Evolutionary conservation across 2,113 vertebrate genomes (phyloP).

Genomic region (Tragelaphus buxtoni): DNA sequence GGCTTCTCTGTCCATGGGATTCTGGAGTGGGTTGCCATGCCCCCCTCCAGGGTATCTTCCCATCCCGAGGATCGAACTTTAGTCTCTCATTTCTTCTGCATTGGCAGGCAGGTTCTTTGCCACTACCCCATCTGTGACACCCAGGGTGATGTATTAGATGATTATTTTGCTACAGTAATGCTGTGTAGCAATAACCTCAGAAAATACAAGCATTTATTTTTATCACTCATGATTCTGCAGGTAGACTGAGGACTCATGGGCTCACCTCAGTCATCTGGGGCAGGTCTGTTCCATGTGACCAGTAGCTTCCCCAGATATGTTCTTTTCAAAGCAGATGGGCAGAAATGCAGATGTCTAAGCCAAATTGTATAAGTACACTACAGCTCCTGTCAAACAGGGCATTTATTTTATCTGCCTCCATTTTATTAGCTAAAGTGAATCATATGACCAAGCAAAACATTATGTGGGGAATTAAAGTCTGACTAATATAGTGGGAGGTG

Average conservation of each 20-base stretch:
- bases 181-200: neutral
- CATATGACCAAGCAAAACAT: neutral
- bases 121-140: neutral
- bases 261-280: neutral
- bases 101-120: neutral
- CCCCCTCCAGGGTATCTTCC: neutral
- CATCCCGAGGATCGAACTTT: neutral
- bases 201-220: neutral
- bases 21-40: neutral
- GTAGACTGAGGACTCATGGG: neutral
- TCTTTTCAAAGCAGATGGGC: neutral
- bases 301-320: neutral
- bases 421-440: neutral
- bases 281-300: neutral
- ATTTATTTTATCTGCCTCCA: neutral
- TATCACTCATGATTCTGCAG: neutral
- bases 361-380: neutral
- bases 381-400: neutral
- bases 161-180: neutral
- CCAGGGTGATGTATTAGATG: neutral
- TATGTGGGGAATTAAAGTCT: neutral
- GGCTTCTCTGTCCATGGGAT: neutral
- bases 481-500: neutral
- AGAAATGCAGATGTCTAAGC: neutral
- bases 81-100: neutral